Conservation (phyloP, 2,888 invertebrate species). For the Amphiduros pacificus region DNA sequence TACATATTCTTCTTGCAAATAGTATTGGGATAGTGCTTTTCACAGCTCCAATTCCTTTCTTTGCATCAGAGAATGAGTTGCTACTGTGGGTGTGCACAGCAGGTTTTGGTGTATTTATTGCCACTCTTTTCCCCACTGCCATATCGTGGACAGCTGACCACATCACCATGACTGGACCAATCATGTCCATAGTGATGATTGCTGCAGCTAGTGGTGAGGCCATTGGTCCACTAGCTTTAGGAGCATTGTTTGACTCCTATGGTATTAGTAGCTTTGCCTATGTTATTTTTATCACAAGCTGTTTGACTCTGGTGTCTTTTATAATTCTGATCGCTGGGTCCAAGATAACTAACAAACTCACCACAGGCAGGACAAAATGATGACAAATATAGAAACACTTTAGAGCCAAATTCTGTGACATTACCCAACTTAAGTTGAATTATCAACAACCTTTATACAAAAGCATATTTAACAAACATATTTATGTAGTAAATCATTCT, state of each 20-base stretch:
- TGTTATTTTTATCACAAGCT: not conserved
- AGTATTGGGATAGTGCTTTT: not conserved
- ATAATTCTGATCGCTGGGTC: too few relatives aligned
- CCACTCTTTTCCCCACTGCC: not conserved
- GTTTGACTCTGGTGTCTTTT: too few relatives aligned
- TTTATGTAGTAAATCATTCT: too few relatives aligned
- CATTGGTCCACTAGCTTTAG: not conserved
- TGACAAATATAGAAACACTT: too few relatives aligned
- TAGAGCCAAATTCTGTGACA: too few relatives aligned
- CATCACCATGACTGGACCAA: not conserved
- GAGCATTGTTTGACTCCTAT: not conserved
- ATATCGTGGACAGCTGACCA: not conserved
- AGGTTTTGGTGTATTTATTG: not conserved
- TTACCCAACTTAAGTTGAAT: too few relatives aligned
- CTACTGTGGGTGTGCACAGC: not conserved
- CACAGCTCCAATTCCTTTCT: not conserved
- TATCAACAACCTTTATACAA: too few relatives aligned
- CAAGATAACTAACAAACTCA: too few relatives aligned
- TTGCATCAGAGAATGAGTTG: not conserved
- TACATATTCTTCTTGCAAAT: not conserved
- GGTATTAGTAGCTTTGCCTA: not conserved
- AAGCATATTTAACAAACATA: too few relatives aligned
- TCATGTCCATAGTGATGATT: not conserved
- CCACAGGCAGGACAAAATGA: too few relatives aligned
- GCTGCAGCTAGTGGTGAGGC: not conserved